A percentile compares a stretch with the other conserved stretches of the same genome.
Evolutionary conservation across 2,797 vertebrate genomes (phyloP).

Genomic region (Nannoperca australis): DNA sequence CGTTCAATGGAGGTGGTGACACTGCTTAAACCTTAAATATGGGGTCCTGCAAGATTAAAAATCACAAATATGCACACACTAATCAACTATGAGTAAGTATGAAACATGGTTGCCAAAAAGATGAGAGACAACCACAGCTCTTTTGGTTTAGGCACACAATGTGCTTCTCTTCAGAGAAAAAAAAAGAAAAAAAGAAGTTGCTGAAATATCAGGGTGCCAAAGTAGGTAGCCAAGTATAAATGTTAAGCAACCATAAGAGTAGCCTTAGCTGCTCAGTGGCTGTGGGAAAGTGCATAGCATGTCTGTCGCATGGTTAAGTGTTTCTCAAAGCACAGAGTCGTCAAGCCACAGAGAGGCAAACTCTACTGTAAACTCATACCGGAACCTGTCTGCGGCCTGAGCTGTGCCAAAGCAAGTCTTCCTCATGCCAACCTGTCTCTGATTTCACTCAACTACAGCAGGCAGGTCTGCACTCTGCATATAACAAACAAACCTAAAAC

Average conservation of each 20-base stretch:
- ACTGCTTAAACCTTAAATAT: neutral
- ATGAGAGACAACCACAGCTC: constrained; percentile 30
- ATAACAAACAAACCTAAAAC: constrained; percentile 60
- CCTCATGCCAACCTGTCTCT: constrained; percentile 73
- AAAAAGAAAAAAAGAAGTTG: constrained; percentile 30
- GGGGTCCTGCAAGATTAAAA: neutral
- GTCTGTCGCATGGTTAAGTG: constrained; percentile 74
- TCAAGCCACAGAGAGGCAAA: constrained; percentile 79
- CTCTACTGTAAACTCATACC: constrained; percentile 76
- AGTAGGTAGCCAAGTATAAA: constrained; percentile 56
- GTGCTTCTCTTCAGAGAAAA: constrained; percentile 38
- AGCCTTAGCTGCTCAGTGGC: constrained; percentile 56
- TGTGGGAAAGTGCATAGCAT: constrained; percentile 78
- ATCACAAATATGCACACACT: constrained; percentile 5
- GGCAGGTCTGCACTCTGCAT: constrained; percentile 50
- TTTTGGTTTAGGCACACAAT: constrained; percentile 9
- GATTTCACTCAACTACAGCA: constrained; percentile 65
- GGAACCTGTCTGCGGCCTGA: constrained; percentile 73
- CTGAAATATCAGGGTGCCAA: constrained; percentile 48
- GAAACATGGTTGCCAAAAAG: constrained; percentile 21
- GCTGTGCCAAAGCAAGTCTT: constrained; percentile 69
- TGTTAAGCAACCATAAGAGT: constrained; percentile 69
- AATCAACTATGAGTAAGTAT: constrained; percentile 21
- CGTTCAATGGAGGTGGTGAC: neutral
- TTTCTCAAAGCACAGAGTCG: constrained; percentile 67